Evolutionary conservation across 2,888 invertebrate species (phyloP).

Genomic region (Scaptodrosophila latifasciaeformis): DNA sequence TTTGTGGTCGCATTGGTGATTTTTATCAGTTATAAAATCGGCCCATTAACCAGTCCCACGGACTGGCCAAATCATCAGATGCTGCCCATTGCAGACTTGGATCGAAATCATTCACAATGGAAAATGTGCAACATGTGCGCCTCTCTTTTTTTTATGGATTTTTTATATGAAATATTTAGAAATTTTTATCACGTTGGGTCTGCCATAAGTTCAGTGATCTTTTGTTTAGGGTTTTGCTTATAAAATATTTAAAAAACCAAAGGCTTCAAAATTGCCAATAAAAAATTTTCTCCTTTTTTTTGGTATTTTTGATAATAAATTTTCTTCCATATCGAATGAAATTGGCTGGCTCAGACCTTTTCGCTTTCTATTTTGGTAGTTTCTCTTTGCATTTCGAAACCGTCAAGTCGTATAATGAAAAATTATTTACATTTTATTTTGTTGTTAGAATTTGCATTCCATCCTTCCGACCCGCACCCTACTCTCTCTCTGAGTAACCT

Average conservation of each 20-base stretch:
- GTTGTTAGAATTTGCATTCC: constrained; percentile 25
- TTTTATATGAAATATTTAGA: no score
- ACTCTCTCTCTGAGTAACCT: no score
- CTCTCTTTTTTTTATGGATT: constrained; percentile 6
- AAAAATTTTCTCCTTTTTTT: constrained; percentile 29
- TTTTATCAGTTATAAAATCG: constrained; percentile 39
- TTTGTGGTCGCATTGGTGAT: constrained; percentile 29
- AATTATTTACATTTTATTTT: constrained; percentile 38
- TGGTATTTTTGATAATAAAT: constrained; percentile 5
- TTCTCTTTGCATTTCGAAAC: neutral
- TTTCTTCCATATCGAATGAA: neutral
- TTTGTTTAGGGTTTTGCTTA: no score
- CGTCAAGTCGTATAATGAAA: constrained; percentile 26
- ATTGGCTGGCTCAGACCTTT: neutral
- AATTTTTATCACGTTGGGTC: no score
- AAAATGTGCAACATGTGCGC: constrained; percentile 28
- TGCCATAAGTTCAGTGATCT: no score
- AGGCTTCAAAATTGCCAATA: no score
- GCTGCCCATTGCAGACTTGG: constrained; percentile 16
- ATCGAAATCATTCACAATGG: neutral
- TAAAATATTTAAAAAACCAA: no score
- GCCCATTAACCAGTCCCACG: constrained; percentile 10
- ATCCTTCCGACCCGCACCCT: no score
- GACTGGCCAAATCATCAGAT: constrained; percentile 24
- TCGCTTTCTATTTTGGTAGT: neutral